phyloP scores from a whole-genome alignment of 2,888 invertebrate genomes.

The Neoscelio sp. region DNA sequence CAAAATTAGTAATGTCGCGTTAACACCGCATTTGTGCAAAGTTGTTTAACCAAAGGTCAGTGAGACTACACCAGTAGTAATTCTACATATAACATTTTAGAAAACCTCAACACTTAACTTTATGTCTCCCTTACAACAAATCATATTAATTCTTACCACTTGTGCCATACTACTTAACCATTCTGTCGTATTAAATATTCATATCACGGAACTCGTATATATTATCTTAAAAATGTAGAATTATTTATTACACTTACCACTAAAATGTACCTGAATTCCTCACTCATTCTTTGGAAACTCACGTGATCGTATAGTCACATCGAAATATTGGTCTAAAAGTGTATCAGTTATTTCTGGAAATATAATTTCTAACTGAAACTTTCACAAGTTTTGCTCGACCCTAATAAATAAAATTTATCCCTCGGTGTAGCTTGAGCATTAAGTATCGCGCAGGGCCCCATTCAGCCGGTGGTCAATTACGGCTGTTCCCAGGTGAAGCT shows the following conservation, averaged over 20 bases:
- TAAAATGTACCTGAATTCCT: slow-evolving; percentile 2
- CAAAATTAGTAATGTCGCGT: too few relatives aligned
- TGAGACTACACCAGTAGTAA: too few relatives aligned
- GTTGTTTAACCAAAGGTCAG: too few relatives aligned
- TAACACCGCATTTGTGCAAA: too few relatives aligned
- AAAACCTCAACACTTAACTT: too few relatives aligned
- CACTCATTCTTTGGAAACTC: too few relatives aligned
- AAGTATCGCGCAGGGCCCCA: slow-evolving; percentile 45
- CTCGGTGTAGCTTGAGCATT: slow-evolving; percentile 24
- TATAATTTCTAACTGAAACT: slow-evolving; percentile 14
- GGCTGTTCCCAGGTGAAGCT: slow-evolving; percentile 31
- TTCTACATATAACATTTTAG: too few relatives aligned
- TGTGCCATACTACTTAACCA: slow-evolving; percentile 4
- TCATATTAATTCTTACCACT: slow-evolving; percentile 13
- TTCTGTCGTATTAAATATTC: slow-evolving; percentile 24
- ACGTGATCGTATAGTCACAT: neutral
- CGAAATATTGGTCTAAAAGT: neutral
- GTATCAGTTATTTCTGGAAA: slow-evolving; percentile 16
- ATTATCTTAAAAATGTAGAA: slow-evolving; percentile 7
- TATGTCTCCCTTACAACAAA: slow-evolving; percentile 16
- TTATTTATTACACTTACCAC: slow-evolving; percentile 15
- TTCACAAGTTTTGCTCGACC: slow-evolving; percentile 16
- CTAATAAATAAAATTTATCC: slow-evolving; percentile 50
- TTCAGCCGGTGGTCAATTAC: slow-evolving; percentile 54
- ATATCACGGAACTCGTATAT: slow-evolving; percentile 11